Base-by-base conservation (phyloP, 1,140 invertebrate genomes). In the roundworm (Caenorhabditis elegans) region DNA sequence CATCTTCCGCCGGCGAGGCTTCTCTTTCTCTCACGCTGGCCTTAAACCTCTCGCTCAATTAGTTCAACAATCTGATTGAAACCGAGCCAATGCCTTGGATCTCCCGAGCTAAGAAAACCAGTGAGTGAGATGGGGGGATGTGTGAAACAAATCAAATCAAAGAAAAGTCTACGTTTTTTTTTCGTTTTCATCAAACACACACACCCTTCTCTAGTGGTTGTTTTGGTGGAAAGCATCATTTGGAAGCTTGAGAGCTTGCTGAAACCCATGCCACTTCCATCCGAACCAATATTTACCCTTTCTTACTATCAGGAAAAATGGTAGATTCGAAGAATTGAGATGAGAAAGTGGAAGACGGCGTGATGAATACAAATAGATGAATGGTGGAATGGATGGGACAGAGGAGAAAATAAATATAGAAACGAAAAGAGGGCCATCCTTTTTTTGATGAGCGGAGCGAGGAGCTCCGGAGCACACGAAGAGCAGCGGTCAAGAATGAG, bases 111-210 rank as follows among this genome's bases (percentile, higher is more conserved):
- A 34, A 17, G 60, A n/a, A 43, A 70, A 31, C 28, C 6, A 22
- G n/a, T 39, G 22, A 15, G 11, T 2, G 13, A 19, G 19, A 31
- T 19, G 22, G 34, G 55, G 43, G n/a, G 34, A 70, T 70, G 60
- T 70, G 60, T 70, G 60, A 70, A 70, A 39, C 60, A 70, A 70
- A 70, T 70, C 60, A 70, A 70, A 70, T 70, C 60, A 70, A 70
- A 70, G 34, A 70, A 60, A n/a, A n/a, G 39, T 5, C 39, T 15
- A 15, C 15, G 34, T 19, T 26, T 31, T 3, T 28, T 3, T 70
- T 39, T 39, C 60, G 60, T 10, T 22, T 34, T 11, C 24, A 19
- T 11, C 24, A 55, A 26, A 19, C 51, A 55, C 2, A 55, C 5
- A 39, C 34, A 70, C 5, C 15, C 5, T 43, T 5, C 39, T 39